Evolutionary conservation across 2,888 invertebrate species (phyloP).

Genomic region (Eupsilia transversa): DNA sequence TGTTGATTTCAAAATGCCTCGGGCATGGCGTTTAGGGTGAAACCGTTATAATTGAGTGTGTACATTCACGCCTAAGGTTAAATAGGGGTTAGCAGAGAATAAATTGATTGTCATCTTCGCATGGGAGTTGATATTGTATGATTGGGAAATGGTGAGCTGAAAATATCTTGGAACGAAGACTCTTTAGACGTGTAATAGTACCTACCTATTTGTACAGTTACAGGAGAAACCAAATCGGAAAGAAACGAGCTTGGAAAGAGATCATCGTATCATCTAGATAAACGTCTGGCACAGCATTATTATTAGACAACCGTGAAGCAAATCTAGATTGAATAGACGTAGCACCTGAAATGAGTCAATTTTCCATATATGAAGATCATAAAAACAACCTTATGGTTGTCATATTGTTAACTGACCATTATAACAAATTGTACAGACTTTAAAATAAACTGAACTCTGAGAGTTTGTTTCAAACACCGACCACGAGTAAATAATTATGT

Average conservation of each 20-base stretch:
- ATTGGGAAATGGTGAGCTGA: not conserved
- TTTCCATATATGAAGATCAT: not conserved
- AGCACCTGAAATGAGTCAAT: not conserved
- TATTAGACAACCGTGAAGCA: not conserved
- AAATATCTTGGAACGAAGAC: not conserved
- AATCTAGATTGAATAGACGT: not conserved
- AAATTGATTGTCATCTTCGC: constrained; percentile 39
- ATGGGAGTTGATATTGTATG: constrained; percentile 26
- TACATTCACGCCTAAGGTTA: constrained; percentile 49
- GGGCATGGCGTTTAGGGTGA: constrained; percentile 47
- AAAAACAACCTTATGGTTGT: not conserved
- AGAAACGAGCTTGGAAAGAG: not conserved
- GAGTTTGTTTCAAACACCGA: not conserved
- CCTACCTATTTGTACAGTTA: not conserved
- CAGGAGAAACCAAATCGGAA: not conserved
- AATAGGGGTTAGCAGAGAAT: constrained; percentile 31
- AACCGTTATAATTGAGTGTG: constrained; percentile 61
- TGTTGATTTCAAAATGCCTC: constrained; percentile 61
- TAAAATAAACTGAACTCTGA: not conserved
- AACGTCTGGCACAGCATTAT: no score
- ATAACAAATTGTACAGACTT: not conserved
- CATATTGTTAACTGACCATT: not conserved
- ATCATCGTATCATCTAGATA: not conserved
- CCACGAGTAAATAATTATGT: no score
- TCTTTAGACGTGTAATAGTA: not conserved